Conservation (phyloP, 2,113 vertebrate genomes). For the Hymenochirus boettgeri region DNA sequence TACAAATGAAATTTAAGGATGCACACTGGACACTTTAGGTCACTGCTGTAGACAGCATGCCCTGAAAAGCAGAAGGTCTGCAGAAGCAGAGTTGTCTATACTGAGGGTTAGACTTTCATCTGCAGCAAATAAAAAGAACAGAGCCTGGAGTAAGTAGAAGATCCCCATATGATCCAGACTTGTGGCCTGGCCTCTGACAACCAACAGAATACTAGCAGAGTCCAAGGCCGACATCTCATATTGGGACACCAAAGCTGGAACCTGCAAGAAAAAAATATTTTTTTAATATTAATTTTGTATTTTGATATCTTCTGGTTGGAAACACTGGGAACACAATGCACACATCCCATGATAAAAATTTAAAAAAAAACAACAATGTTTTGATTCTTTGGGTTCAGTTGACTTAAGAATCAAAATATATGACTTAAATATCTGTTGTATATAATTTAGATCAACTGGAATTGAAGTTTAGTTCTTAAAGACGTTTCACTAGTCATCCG, state of each 20-base stretch:
- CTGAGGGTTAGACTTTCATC: slow-evolving; percentile 79
- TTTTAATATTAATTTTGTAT: neutral
- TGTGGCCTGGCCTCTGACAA: slow-evolving; percentile 75
- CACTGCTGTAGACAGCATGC: slow-evolving; percentile 85
- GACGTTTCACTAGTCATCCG: no score
- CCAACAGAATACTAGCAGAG: slow-evolving; percentile 87
- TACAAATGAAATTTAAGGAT: no score
- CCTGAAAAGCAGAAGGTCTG: slow-evolving; percentile 81
- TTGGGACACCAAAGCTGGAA: slow-evolving; percentile 68
- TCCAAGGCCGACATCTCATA: slow-evolving; percentile 78
- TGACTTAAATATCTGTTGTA: neutral
- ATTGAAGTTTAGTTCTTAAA: no score
- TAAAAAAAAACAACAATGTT: no score
- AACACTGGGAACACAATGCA: neutral
- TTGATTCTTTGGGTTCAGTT: no score
- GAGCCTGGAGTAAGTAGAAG: slow-evolving; percentile 70
- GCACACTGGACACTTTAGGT: no score
- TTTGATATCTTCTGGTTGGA: neutral
- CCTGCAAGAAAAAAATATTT: slow-evolving; percentile 65
- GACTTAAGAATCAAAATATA: no score
- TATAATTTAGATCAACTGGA: no score
- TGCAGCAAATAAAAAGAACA: slow-evolving; percentile 85
- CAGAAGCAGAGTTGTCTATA: slow-evolving; percentile 49
- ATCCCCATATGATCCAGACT: slow-evolving; percentile 57
- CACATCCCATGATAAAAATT: no score